phyloP scores from a whole-genome alignment of 2,888 invertebrate genomes.

The Laothoe populi region DNA sequence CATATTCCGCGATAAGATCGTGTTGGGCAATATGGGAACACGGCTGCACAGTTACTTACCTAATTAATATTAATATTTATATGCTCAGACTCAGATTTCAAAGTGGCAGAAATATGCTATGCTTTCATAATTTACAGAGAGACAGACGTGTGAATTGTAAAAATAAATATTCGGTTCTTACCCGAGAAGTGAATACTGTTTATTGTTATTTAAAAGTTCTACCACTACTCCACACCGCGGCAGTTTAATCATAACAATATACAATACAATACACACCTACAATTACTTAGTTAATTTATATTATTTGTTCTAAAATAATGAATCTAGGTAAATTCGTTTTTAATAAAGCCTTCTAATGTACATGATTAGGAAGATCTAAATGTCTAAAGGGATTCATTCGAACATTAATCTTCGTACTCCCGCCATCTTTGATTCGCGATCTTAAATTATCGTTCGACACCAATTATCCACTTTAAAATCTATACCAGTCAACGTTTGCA shows the following conservation, averaged over 20 bases:
- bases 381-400: neutral
- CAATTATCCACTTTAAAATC: neutral
- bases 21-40: slow-evolving; percentile 15
- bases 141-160: neutral
- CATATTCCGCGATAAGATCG: slow-evolving; percentile 15
- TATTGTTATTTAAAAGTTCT: too few relatives aligned
- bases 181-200: too few relatives aligned
- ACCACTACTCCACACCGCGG: too few relatives aligned
- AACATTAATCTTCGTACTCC: neutral
- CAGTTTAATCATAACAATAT: too few relatives aligned
- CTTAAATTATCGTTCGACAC: neutral
- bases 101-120: neutral
- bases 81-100: neutral
- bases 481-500: neutral
- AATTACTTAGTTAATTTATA: too few relatives aligned
- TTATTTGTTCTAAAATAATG: too few relatives aligned
- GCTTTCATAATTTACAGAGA: too few relatives aligned
- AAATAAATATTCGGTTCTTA: too few relatives aligned
- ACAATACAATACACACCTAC: too few relatives aligned
- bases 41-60: neutral
- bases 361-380: neutral
- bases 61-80: neutral
- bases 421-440: too few relatives aligned
- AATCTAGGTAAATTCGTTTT: too few relatives aligned
- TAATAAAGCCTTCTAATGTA: neutral